These are phyloP conservation scores for Macrostomum lignano DNA, from an alignment of 1,140 invertebrate species.

Conservation along the genomic window DNA sequence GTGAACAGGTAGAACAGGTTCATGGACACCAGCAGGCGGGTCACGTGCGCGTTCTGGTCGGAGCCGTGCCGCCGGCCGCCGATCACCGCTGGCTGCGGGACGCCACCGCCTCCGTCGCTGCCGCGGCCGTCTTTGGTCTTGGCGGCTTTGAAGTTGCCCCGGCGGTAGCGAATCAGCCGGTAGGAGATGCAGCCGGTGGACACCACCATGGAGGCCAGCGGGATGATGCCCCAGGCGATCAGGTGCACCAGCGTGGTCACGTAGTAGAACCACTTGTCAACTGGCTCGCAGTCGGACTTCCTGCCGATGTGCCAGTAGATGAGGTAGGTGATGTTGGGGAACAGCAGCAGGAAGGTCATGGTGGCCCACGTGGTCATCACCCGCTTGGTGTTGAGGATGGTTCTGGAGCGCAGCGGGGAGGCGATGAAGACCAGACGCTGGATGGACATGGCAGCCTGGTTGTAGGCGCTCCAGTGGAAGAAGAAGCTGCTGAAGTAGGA, in stretches of 20 bases:
- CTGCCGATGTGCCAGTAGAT: constrained; percentile 1
- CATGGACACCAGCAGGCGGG: not conserved
- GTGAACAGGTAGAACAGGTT: not conserved
- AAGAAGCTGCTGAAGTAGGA: not conserved
- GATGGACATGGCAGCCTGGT: not conserved
- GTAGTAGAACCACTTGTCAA: not conserved
- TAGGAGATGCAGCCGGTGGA: not conserved
- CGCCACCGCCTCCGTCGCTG: not conserved
- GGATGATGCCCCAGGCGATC: not conserved
- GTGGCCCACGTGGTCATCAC: not conserved
- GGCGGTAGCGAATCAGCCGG: not conserved
- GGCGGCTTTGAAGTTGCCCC: not conserved
- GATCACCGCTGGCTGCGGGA: not conserved
- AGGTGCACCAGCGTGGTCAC: not conserved
- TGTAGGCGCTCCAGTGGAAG: constrained; percentile 1
- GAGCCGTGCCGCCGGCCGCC: not conserved
- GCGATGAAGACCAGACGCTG: not conserved
- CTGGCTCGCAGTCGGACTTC: not conserved
- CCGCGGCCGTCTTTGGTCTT: not conserved
- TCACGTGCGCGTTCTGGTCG: not conserved
- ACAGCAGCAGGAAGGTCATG: not conserved
- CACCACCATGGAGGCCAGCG: not conserved
- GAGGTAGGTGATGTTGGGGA: not conserved
- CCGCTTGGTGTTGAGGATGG: not conserved
- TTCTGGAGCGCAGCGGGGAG: not conserved